Conservation (phyloP, 2,888 invertebrate species). For the Catocala sponsa region DNA sequence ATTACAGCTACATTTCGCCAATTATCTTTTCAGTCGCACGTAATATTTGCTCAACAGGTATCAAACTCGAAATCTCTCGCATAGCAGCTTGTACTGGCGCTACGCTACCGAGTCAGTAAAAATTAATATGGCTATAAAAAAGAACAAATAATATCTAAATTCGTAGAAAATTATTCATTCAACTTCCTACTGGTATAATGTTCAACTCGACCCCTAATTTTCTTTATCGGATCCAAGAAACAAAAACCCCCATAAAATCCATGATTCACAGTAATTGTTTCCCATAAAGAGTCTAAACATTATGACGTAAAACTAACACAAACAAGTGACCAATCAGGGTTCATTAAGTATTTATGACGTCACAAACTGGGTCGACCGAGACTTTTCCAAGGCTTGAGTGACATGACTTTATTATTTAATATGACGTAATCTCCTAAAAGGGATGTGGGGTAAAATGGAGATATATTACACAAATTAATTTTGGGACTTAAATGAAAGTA, state of each 20-base stretch:
- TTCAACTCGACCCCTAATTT: no score
- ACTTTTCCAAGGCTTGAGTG: constrained; percentile 22
- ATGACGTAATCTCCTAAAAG: constrained; percentile 31
- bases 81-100: no score
- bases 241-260: background rate
- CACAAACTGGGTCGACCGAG: constrained; percentile 16
- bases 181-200: no score
- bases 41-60: no score
- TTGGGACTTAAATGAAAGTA: background rate
- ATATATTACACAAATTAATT: constrained; percentile 2
- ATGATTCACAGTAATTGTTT: constrained; percentile 7
- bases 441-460: constrained; percentile 9
- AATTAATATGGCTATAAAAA: no score
- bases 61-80: no score
- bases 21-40: no score
- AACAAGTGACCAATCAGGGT: constrained; percentile 29
- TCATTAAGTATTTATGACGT: constrained; percentile 26
- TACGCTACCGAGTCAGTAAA: no score
- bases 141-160: no score
- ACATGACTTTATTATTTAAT: constrained; percentile 32
- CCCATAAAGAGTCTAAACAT: constrained; percentile 5
- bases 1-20: no score
- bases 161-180: no score
- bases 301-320: constrained; percentile 14
- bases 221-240: no score